Evolutionary conservation across 2,113 vertebrate genomes (phyloP), one percentile per base, ranked within the genome.

Genomic region (Neotragus moschatus): DNA sequence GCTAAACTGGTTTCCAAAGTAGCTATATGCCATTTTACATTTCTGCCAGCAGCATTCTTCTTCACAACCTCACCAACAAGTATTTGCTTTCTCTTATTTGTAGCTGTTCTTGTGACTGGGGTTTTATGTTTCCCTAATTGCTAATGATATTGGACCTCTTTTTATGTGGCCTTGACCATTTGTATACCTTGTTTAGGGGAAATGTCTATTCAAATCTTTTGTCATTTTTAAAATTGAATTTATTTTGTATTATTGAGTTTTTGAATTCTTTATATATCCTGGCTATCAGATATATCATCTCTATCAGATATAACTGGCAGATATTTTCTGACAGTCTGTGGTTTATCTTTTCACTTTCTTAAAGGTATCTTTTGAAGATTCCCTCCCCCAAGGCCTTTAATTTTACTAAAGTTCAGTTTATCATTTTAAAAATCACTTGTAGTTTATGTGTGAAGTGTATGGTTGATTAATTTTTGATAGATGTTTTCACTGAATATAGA

Each of bases 391-490:
- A 36, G 33, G 79, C 33, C 79, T 82, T 82, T 82, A 61, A 55
- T 95, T 95, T 94, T 88, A 36, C 25, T 66, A 53, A 96, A 81
- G 28, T 94, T n/a, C 60, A 73, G 13, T 66, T 79, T 77, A 49
- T 53, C 30, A 28, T 60, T 91, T 96, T 85, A 33, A 23, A 88
- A 96, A 56, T 51, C n/a, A 55, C 14, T n/a, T 84, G 13, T 63
- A 36, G n/a, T 89, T 88, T 95, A 93, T 45, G 26, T 43, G n/a
- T 82, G n/a, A 47, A 55, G 81, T 75, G 9, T 10, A 30, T 77
- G 39, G 70, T 70, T 19, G 9, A 49, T 45, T 81, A 26, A 28
- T 17, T 73, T 85, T 82, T 61, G 43, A 55, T 88, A 84, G 30
- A 21, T 39, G 5, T 43, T 96, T 84, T 91, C 43, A 33, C n/a